Conservation (phyloP, 1,140 invertebrate species). For the Saccostrea echinata region DNA sequence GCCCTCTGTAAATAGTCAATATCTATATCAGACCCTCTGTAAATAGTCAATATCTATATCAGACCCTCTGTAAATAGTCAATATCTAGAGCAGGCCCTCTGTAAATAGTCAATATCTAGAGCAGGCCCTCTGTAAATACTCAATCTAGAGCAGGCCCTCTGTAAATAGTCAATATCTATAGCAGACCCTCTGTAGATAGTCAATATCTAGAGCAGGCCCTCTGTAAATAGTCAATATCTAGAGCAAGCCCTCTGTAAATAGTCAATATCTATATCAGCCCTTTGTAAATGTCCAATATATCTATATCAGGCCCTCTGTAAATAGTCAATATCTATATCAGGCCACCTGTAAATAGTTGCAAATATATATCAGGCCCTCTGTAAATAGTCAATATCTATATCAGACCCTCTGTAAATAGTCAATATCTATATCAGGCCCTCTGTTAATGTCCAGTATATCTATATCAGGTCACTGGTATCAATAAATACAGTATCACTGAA, state of each 20-base stretch:
- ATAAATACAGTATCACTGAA: too few species aligned
- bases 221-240: conserved; percentile 55
- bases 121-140: too few species aligned
- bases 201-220: conserved; percentile 71
- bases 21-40: conserved; percentile 73
- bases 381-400: too few species aligned
- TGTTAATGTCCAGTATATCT: too few species aligned
- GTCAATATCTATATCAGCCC: conserved; percentile 70
- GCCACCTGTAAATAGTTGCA: conserved; percentile 66
- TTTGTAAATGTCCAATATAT: conserved; percentile 57
- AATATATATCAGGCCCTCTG: conserved; percentile 72
- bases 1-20: too few species aligned
- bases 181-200: too few species aligned
- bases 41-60: too few species aligned
- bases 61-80: too few species aligned
- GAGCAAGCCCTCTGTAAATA: too few species aligned
- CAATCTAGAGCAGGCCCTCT: conserved; percentile 74
- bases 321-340: conserved; percentile 65
- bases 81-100: conserved; percentile 74
- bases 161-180: background rate
- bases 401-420: too few species aligned
- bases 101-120: background rate
- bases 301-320: conserved; percentile 72
- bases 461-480: too few species aligned
- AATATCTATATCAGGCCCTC: too few species aligned